phyloP scores from a whole-genome alignment of 2,113 vertebrate genomes.

The Corythaeola cristata region DNA sequence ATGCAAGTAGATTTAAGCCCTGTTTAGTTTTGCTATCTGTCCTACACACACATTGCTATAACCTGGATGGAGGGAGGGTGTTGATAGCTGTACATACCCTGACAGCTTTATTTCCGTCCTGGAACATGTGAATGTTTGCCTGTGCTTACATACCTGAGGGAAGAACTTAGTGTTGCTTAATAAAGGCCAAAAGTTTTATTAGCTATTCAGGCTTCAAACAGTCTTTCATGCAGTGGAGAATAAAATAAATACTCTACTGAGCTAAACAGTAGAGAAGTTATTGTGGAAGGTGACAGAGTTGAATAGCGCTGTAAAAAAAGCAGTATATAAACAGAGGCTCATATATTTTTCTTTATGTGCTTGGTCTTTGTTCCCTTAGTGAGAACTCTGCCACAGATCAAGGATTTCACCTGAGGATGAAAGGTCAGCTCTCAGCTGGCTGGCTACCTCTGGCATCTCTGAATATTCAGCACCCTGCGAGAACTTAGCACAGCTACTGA shows the following conservation, averaged over 20 bases:
- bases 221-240: background rate
- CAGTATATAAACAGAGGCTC: constrained; percentile 14
- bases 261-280: background rate
- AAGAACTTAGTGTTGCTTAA: background rate
- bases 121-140: background rate
- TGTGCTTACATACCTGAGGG: background rate
- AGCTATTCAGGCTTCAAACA: constrained; percentile 10
- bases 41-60: background rate
- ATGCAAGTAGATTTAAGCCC: background rate
- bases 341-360: constrained; percentile 14
- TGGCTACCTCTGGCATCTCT: background rate
- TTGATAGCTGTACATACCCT: rapidly evolving
- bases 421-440: background rate
- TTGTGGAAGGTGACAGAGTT: background rate
- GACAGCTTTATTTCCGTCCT: background rate
- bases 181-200: constrained; percentile 28
- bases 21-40: background rate
- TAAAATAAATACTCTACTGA: constrained; percentile 33
- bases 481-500: background rate
- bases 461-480: background rate
- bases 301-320: background rate
- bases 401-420: background rate
- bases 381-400: background rate
- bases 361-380: background rate
- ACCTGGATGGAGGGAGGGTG: background rate